Evolutionary conservation across 1,140 invertebrate species (phyloP), one percentile per base, ranked within the genome.

Genomic region (Gonioctena quinquepunctata): DNA sequence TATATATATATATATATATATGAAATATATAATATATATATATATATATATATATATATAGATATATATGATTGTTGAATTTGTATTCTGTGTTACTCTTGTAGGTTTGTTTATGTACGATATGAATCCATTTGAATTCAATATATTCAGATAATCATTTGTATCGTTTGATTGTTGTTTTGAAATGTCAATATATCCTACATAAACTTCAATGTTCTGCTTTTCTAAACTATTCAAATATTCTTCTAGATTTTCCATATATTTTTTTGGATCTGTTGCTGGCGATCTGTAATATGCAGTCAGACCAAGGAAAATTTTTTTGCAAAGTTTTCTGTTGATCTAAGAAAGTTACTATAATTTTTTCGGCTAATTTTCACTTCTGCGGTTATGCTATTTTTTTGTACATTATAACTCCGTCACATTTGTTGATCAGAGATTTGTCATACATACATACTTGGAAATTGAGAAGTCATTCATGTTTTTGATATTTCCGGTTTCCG

Each of bases 381-480:
- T 48, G 27, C 27, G 33, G 61, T 19, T 48, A 63, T 2, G 11
- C 23, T 33, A 28, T 63, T 63, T 28, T 63, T 16, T 18, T 50
- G 21, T 63, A 63, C n/a, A 63, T 33, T 28, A 63, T 33, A 22
- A 63, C 25, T 7, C 61, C 61, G 21, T 63, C 61, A 48, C 21
- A 33, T 63, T 63, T 27, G 48, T 63, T 63, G 18, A 21, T 28
- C 19, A 33, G 26, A 16, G 61, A 63, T 63, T 63, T 28, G 33
- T 63, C 33, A 23, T 48, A 63, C 4, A 49, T 42, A 26, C 21
- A 48, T 16, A 63, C 11, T 63, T 63, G 5, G 61, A n/a, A 11
- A 63, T 63, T 5, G 61, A n/a, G 19, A 63, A 63, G 8, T 42
- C 27, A 63, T 28, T 23, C 7, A 63, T 19, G 26, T 19, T 21